A percentile compares a stretch with the other conserved stretches of the same genome.
Conservation (phyloP, 2,113 vertebrate species). For the Cettia cetti region DNA sequence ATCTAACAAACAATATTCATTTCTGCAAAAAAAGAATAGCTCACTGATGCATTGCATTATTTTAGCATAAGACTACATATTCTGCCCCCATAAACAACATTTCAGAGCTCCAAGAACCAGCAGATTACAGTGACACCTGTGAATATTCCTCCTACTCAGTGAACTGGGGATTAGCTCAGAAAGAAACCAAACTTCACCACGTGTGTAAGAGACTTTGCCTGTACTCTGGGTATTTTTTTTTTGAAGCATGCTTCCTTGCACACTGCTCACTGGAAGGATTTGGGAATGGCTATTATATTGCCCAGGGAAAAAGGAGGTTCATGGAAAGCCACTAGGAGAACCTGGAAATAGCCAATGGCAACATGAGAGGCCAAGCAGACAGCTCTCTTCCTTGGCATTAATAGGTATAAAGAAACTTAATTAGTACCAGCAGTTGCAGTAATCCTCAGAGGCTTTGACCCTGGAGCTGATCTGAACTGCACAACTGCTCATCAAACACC, state of each 20-base stretch:
- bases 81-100: background rate
- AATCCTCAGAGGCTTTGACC: background rate
- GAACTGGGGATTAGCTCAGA: background rate
- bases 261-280: background rate
- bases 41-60: background rate
- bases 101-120: background rate
- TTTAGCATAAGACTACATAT: background rate
- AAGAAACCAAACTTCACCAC: background rate
- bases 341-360: background rate
- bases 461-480: background rate
- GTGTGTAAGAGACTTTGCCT: background rate
- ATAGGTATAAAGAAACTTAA: background rate
- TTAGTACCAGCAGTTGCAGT: background rate
- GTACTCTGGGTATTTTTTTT: background rate
- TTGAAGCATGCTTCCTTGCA: background rate
- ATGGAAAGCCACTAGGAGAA: background rate
- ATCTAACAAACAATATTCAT: background rate
- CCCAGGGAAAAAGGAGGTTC: background rate
- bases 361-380: background rate
- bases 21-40: background rate
- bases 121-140: accelerated
- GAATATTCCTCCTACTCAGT: background rate
- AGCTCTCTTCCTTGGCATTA: background rate
- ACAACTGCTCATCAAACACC: background rate
- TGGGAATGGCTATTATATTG: background rate